Percentiles rank a stretch among this genome's conserved stretches.
phyloP scores from a whole-genome alignment of 2,888 invertebrate species.

The Cabera pusaria region DNA sequence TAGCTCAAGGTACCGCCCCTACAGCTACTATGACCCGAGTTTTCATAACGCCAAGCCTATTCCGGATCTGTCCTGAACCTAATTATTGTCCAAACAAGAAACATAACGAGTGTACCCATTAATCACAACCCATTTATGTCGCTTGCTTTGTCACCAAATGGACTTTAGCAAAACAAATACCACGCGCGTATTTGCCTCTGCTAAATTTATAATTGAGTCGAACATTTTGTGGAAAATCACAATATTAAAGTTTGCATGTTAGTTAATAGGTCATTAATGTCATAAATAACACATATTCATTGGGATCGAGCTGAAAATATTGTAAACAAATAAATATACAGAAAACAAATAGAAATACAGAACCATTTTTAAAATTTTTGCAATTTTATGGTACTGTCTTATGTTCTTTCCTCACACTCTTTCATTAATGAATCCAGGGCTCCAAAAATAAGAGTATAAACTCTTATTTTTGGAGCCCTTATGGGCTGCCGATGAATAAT shows the following conservation, averaged over 20 bases:
- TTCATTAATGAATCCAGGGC: no score
- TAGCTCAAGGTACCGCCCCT: no score
- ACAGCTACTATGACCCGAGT: no score
- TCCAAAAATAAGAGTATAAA: constrained; percentile 1
- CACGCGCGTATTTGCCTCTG: constrained; percentile 13
- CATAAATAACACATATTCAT: no score
- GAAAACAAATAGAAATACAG: no score
- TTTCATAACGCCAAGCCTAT: constrained; percentile 23
- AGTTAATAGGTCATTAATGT: background rate
- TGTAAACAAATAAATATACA: no score
- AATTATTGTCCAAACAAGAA: constrained; percentile 69
- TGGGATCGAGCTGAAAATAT: no score
- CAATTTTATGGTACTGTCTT: no score
- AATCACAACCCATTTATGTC: constrained; percentile 55
- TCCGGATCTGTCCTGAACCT: constrained; percentile 30
- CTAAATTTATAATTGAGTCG: constrained; percentile 22
- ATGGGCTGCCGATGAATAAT: constrained; percentile 5
- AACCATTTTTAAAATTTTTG: no score
- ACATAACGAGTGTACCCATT: constrained; percentile 60
- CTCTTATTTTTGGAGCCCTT: no score
- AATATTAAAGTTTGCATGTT: constrained; percentile 10
- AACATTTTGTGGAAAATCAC: constrained; percentile 19
- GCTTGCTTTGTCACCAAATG: constrained; percentile 51
- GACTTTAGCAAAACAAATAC: constrained; percentile 40
- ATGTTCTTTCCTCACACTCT: no score